Evolutionary conservation across 2,113 vertebrate species (phyloP).

Genomic region (Lepus timidus): DNA sequence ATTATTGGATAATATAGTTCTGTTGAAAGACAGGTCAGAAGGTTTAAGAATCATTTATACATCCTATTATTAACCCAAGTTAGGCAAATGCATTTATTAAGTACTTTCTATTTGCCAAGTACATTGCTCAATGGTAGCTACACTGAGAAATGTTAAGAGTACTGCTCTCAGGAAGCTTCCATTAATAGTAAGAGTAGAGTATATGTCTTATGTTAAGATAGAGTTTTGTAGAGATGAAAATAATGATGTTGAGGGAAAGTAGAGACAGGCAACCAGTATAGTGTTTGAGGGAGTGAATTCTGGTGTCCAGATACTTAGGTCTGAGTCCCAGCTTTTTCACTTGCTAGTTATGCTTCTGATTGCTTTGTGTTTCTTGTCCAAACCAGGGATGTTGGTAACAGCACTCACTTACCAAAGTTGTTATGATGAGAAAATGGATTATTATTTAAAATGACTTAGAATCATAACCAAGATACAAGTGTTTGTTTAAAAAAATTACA

Average conservation of each 20-base stretch:
- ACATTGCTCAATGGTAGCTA: background rate
- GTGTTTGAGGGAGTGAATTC: background rate
- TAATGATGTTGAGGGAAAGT: background rate
- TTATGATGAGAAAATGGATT: background rate
- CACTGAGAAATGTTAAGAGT: background rate
- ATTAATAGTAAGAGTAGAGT: background rate
- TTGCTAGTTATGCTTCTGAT: background rate
- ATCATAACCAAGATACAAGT: background rate
- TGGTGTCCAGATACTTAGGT: background rate
- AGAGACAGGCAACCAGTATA: background rate
- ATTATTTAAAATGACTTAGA: conserved; percentile 38
- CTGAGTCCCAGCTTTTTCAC: background rate
- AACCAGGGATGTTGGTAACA: background rate
- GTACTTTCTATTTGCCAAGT: background rate
- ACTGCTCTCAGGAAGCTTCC: background rate
- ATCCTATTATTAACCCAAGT: background rate
- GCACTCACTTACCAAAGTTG: background rate
- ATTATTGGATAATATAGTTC: background rate
- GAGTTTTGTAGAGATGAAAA: background rate
- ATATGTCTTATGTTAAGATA: background rate
- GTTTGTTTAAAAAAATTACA: background rate
- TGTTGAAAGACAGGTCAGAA: background rate
- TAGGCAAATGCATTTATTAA: background rate
- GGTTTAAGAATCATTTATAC: background rate
- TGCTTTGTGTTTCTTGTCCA: background rate